Percentiles rank a stretch among this genome's conserved stretches.
Evolutionary conservation across 2,797 vertebrate species (phyloP).

Genomic region (Sebastes cheni): DNA sequence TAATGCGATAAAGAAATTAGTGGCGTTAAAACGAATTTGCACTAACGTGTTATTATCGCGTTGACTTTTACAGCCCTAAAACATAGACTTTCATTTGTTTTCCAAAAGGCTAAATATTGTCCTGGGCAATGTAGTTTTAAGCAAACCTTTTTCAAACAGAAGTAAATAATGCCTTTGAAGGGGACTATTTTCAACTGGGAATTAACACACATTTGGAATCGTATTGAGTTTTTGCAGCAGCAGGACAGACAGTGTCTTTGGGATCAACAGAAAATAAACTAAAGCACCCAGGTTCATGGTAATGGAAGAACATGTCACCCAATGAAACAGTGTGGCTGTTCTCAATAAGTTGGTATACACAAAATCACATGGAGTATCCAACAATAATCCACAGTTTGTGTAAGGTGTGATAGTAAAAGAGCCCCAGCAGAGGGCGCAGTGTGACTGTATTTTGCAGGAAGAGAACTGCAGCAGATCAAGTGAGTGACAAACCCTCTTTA

Average conservation of each 20-base stretch:
- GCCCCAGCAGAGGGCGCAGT: constrained; percentile 10
- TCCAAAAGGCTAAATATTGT: too few species aligned
- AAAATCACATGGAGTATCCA: not conserved
- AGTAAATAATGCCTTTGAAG: too few species aligned
- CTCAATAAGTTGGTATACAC: not conserved
- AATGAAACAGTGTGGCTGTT: not conserved
- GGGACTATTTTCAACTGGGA: not conserved
- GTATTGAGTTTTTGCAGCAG: not conserved
- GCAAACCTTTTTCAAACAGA: too few species aligned
- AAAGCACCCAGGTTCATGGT: not conserved
- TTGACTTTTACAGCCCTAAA: too few species aligned
- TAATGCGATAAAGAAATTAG: too few species aligned
- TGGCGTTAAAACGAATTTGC: too few species aligned
- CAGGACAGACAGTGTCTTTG: not conserved
- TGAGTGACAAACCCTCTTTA: not conserved
- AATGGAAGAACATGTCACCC: not conserved
- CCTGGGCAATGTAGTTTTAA: too few species aligned
- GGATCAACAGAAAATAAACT: not conserved
- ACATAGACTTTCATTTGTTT: too few species aligned
- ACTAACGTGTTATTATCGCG: too few species aligned
- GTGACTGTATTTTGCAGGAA: not conserved
- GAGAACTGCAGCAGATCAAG: not conserved
- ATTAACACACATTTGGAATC: not conserved
- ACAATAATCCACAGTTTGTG: not conserved
- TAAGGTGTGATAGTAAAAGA: not conserved